Base-by-base conservation (phyloP, 1,140 invertebrate genomes). In the Bombus waltoni region DNA sequence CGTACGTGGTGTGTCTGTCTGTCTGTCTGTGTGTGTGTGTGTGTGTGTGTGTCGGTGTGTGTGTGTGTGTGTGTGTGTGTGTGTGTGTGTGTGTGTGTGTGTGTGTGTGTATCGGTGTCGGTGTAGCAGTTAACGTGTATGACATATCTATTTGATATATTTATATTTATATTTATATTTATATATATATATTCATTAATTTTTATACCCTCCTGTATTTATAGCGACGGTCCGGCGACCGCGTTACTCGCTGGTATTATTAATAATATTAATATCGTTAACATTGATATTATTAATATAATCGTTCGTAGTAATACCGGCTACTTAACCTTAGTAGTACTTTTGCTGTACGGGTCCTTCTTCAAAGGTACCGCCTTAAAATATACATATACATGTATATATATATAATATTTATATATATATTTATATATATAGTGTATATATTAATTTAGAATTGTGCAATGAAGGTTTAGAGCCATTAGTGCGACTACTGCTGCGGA, bases 361-460 rank as follows among this genome's bases (percentile, higher is more conserved):
- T 68, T 15, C 40, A 22, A 10, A 22, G 81, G 8, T 76, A 42
- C 82, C 81, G 68, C 35, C 57, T 85, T 90, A 87, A 89, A 90
- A 89, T 87, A 87, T 89, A 90, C 86, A 87, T 87, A 77, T 74
- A 70, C 66, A 80, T 82, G 80, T 74, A 76, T 76, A 72, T 84
- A 73, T 89, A 73, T 89, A 88, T 87, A 79, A 74, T 79, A 82
- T 84, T 74, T 85, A 76, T 74, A 75, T 86, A 53, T 44, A 13
- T 80, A 47, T 84, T 81, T 72, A 70, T 81, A 82, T 78, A 70
- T 73, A 71, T 83, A 70, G 32, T 59, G 25, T 77, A 79, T 90
- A 88, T 88, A 88, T 88, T 91, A 92, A 89, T 93, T 92, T 93
- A 93, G 92, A 93, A 93, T 93, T 92, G 92, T 93, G 93, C 92